Evolutionary conservation across 2,888 invertebrate species (phyloP).

Genomic region (Drosophila affinis): DNA sequence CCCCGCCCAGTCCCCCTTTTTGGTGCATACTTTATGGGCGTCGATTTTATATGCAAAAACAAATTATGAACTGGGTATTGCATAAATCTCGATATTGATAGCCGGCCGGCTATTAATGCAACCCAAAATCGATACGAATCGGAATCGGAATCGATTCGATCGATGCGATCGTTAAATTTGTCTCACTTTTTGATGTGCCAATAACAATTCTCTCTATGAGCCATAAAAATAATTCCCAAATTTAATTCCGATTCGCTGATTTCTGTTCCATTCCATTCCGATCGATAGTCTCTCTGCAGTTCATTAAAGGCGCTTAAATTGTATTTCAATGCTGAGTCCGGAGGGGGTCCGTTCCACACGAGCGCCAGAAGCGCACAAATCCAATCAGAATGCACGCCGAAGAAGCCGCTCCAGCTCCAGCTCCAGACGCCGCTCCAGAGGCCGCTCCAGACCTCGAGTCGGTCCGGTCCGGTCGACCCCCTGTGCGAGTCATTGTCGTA

Average conservation of each 20-base stretch:
- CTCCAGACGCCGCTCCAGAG: slow-evolving; percentile 39
- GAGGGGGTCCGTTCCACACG: slow-evolving; percentile 15
- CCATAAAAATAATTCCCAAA: slow-evolving; percentile 54
- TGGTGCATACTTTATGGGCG: slow-evolving; percentile 23
- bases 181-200: slow-evolving; percentile 53
- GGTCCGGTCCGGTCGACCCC: slow-evolving; percentile 54
- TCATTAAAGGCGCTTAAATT: slow-evolving; percentile 77
- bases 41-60: slow-evolving; percentile 39
- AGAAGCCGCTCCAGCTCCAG: slow-evolving; percentile 28
- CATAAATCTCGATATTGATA: slow-evolving; percentile 66
- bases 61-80: slow-evolving; percentile 6
- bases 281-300: slow-evolving; percentile 40
- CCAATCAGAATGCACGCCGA: slow-evolving; percentile 71
- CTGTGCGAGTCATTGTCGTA: slow-evolving; percentile 76
- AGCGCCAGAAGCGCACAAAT: slow-evolving; percentile 77
- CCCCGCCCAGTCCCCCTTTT: not conserved
- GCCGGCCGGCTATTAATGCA: slow-evolving; percentile 61
- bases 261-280: not conserved
- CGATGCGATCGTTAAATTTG: slow-evolving; percentile 53
- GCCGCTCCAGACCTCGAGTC: slow-evolving; percentile 23
- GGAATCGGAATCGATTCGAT: not conserved
- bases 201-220: slow-evolving; percentile 42
- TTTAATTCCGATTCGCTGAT: slow-evolving; percentile 28
- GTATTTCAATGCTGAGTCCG: slow-evolving; percentile 66
- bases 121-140: not conserved